Conservation (phyloP, 2,113 vertebrate species). For the Redunca redunca region DNA sequence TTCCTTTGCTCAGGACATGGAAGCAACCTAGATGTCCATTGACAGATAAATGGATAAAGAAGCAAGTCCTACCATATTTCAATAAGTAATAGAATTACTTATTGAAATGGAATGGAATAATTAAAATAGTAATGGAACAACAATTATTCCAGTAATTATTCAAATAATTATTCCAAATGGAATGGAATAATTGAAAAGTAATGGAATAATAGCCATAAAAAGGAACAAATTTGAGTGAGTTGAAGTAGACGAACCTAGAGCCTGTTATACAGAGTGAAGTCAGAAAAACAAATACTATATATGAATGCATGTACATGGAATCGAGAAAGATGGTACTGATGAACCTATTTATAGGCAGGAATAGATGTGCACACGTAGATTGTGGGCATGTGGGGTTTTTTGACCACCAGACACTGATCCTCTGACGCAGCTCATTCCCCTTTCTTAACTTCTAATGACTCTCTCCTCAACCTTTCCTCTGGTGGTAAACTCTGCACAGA, state of each 20-base stretch:
- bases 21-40: neutral
- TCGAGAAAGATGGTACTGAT: neutral
- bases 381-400: neutral
- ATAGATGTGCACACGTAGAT: accelerated
- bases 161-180: too few relatives aligned
- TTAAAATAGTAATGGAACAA: too few relatives aligned
- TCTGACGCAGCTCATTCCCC: neutral
- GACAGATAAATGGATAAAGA: neutral
- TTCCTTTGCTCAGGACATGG: neutral
- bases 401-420: neutral
- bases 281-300: neutral
- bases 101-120: neutral
- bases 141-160: too few relatives aligned
- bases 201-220: neutral
- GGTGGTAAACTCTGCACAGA: neutral
- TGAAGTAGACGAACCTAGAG: neutral
- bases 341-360: neutral
- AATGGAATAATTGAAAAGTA: too few relatives aligned
- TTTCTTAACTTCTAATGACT: neutral
- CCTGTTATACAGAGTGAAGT: neutral
- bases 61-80: neutral
- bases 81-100: neutral
- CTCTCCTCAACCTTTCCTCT: neutral
- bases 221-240: neutral
- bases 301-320: neutral